Evolutionary conservation across 2,113 vertebrate genomes (phyloP).

Genomic region (Mellivora capensis): DNA sequence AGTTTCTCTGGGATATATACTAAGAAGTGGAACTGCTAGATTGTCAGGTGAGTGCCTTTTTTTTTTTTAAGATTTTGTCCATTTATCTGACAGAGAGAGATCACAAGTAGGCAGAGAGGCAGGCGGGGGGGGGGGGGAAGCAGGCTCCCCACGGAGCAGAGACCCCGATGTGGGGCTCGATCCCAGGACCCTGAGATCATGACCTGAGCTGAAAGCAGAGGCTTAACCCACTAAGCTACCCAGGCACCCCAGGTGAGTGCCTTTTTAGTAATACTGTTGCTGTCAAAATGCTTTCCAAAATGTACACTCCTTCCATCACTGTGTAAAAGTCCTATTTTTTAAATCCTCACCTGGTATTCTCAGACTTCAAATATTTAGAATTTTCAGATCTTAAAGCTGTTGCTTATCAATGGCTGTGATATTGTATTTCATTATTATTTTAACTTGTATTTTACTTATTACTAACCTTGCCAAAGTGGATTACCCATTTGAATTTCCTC

Average conservation of each 20-base stretch:
- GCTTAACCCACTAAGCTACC: too few species aligned
- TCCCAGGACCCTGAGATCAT: too few species aligned
- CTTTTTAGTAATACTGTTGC: background rate
- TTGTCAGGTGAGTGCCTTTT: background rate
- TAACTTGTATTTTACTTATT: conserved; percentile 9
- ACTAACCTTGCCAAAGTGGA: background rate
- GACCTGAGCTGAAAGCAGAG: too few species aligned
- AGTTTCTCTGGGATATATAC: background rate
- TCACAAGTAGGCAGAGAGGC: too few species aligned
- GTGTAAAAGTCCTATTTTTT: background rate
- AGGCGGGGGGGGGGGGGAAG: too few species aligned
- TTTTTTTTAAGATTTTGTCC: too few species aligned
- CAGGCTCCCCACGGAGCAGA: too few species aligned
- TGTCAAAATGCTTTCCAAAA: background rate
- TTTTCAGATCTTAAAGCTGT: conserved; percentile 14
- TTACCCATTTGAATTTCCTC: background rate
- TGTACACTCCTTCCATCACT: background rate
- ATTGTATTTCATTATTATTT: background rate
- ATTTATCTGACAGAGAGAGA: too few species aligned
- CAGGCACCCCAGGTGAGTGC: background rate
- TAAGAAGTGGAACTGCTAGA: background rate
- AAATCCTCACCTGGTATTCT: background rate
- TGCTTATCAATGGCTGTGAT: background rate
- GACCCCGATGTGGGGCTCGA: too few species aligned
- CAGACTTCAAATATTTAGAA: background rate